These are phyloP conservation scores for Drosophila setosimentum DNA, from an alignment of 2,888 invertebrate species.

Conservation along the genomic window DNA sequence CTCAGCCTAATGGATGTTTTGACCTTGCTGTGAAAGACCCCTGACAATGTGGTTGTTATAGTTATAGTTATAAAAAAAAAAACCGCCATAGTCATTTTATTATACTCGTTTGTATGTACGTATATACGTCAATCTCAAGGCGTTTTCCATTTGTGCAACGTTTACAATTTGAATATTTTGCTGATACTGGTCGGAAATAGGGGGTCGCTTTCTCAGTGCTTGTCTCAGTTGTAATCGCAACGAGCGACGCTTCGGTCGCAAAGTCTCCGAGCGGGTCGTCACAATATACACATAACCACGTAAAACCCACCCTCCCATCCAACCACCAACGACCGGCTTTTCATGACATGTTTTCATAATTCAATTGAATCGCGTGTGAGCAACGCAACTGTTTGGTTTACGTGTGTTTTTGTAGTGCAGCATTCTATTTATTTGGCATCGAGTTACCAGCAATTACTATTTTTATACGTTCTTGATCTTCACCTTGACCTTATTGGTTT, in stretches of 20 bases:
- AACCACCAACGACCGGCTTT: too few species aligned
- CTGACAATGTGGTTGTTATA: constrained; percentile 1
- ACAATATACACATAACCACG: neutral
- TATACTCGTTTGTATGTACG: neutral
- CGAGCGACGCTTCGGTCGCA: constrained; percentile 52
- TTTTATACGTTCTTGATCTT: constrained; percentile 13
- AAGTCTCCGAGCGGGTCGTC: constrained; percentile 17
- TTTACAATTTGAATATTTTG: constrained; percentile 43
- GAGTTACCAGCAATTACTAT: constrained; percentile 5
- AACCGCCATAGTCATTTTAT: neutral
- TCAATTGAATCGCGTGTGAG: constrained; percentile 65
- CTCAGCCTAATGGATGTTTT: constrained; percentile 14
- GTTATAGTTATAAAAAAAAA: neutral
- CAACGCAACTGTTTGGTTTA: constrained; percentile 13
- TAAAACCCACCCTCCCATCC: neutral
- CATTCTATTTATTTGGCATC: constrained; percentile 26
- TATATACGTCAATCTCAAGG: constrained; percentile 44
- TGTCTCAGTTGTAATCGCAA: constrained; percentile 56
- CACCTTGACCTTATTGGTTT: constrained; percentile 30
- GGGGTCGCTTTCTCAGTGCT: constrained; percentile 11
- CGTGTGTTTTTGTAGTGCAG: constrained; percentile 7
- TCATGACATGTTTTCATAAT: constrained; percentile 14
- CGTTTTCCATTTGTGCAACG: constrained; percentile 44
- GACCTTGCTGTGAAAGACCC: constrained; percentile 26
- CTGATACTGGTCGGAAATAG: neutral